Percentiles rank a stretch among this genome's conserved stretches.
Evolutionary conservation across 1,140 invertebrate species (phyloP).

Genomic region (Drosophila micromelanica): DNA sequence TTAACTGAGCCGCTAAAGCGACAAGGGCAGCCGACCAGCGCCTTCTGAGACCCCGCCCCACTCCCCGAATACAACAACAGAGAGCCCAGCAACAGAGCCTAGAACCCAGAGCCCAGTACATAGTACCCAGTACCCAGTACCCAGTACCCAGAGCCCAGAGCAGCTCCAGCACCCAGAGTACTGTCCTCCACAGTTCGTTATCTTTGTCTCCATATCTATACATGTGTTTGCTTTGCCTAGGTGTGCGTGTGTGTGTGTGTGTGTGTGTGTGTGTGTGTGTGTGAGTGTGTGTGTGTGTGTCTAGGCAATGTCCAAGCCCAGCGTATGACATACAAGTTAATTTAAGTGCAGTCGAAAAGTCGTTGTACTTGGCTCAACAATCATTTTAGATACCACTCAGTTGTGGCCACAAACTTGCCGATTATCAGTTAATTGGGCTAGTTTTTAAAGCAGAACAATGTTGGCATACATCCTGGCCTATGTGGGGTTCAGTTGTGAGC

Average conservation of each 20-base stretch:
- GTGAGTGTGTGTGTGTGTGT: too few relatives aligned
- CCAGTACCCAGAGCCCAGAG: slow-evolving; percentile 13
- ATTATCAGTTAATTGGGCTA: slow-evolving; percentile 14
- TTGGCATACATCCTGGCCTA: background rate
- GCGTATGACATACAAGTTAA: slow-evolving; percentile 63
- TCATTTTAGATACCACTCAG: slow-evolving; percentile 39
- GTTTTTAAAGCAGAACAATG: background rate
- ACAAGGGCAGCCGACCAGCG: slow-evolving; percentile 66
- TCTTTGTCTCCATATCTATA: slow-evolving; percentile 74
- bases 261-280: background rate
- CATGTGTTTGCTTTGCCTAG: slow-evolving; percentile 46
- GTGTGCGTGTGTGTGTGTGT: slow-evolving; percentile 11
- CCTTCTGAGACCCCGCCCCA: slow-evolving; percentile 9
- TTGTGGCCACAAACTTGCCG: background rate
- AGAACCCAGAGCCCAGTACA: too few relatives aligned
- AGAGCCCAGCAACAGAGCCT: background rate
- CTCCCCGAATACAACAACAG: background rate
- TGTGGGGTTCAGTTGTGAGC: background rate
- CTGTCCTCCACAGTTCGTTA: slow-evolving; percentile 44
- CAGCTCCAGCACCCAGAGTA: slow-evolving; percentile 36
- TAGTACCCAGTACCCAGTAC: background rate
- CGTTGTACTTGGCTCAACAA: slow-evolving; percentile 66
- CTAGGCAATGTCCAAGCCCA: slow-evolving; percentile 58
- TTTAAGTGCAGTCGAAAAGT: slow-evolving; percentile 67
- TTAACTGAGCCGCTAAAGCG: slow-evolving; percentile 79